A percentile compares a stretch with the other conserved stretches of the same genome.
Evolutionary conservation across 1,140 invertebrate genomes (phyloP).

Genomic region (Drosophila azteca): DNA sequence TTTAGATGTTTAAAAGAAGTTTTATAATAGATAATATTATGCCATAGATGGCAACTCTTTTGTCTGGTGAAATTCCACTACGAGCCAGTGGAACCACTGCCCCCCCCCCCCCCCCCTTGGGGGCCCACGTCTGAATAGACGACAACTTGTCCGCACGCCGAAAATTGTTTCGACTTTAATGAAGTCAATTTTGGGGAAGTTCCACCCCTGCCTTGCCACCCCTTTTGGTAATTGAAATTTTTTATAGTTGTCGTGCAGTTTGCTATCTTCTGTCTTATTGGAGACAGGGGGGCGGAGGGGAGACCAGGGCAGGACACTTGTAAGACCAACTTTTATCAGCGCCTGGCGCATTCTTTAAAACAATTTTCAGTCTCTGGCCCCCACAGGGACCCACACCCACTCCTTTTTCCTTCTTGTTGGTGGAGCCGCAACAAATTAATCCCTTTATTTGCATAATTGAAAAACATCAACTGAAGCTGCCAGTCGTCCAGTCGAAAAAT

Average conservation of each 20-base stretch:
- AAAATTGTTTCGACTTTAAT: constrained; percentile 77
- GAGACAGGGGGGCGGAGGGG: constrained; percentile 8
- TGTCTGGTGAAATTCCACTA: too few species aligned
- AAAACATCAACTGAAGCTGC: constrained; percentile 72
- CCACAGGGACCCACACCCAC: neutral
- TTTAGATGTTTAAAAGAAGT: too few species aligned
- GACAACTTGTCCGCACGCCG: constrained; percentile 25
- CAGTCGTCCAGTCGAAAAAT: constrained; percentile 61
- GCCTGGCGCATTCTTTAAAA: constrained; percentile 71
- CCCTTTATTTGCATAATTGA: constrained; percentile 82
- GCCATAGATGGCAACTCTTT: too few species aligned
- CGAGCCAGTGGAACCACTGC: neutral
- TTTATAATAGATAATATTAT: too few species aligned
- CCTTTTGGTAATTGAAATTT: constrained; percentile 76
- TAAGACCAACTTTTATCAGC: constrained; percentile 66
- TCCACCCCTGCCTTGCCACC: constrained; percentile 9
- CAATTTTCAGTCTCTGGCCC: constrained; percentile 55
- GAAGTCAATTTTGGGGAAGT: constrained; percentile 67
- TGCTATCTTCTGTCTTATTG: constrained; percentile 31
- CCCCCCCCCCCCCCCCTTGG: too few species aligned
- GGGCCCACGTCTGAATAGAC: constrained; percentile 31
- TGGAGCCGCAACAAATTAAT: constrained; percentile 73
- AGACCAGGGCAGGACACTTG: neutral
- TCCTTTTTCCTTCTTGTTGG: neutral
- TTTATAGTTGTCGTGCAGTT: constrained; percentile 73